Base-by-base conservation (phyloP, 2,888 invertebrate genomes). In the Callinectes sapidus region DNA sequence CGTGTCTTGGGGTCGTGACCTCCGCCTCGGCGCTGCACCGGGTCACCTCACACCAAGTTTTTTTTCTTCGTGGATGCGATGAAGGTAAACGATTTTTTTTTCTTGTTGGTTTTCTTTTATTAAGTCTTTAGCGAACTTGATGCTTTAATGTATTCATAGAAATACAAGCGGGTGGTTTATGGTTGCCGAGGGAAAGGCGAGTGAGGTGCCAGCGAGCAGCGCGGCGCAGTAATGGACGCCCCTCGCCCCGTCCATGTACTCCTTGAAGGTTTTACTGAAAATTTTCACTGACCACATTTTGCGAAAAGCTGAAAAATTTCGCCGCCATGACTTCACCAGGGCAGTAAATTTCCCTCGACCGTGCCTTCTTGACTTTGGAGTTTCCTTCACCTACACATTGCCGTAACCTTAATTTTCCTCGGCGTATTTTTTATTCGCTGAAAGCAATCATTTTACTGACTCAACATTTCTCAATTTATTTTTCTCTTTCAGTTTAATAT, bases 91-190 rank as follows among this genome's bases (percentile, higher is more conserved):
- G 32, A n/a, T 71, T 71, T n/a, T n/a, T 23, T 71, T 71, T 71
- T 71, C 23, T 71, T 71, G 28, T 71, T 10, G 35, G n/a, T 35
- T 81, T 81, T 81, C 32, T 81, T 32, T 81, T 32, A 81, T 81
- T 81, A 71, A 28, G 71, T 71, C 71, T n/a, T 71, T 71, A 28
- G n/a, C 23, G 71, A 71, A 28, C 28, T 28, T 71, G 71, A 71
- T 81, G 81, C n/a, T 81, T 32, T n/a, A 81, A 81, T 81, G 81
- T 81, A 32, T 81, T 35, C 81, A 81, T 81, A 81, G 14, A 81
- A 81, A 81, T 35, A 81, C 32, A 81, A 81, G 32, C 35, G 81
- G 14, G 81, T 32, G 81, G 81, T 35, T 81, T 81, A 81, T 81
- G 81, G 32, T 28, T 71, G 28, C 23, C 71, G 71, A 28, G 23